Conservation (phyloP, 1,140 invertebrate genomes). For the Drosophila subobscura region DNA sequence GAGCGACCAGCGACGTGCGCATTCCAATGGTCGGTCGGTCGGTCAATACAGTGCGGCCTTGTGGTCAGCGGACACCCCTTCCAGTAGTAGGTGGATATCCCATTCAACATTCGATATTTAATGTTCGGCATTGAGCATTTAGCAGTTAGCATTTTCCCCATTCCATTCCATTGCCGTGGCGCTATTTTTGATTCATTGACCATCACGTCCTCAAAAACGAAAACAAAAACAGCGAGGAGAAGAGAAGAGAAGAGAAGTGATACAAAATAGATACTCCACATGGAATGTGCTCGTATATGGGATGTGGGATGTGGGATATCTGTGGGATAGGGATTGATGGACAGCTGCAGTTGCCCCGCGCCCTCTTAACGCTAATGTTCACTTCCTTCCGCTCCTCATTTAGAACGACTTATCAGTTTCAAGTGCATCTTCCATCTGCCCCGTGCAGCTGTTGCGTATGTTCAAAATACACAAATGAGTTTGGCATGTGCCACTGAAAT, state of each 20-base stretch:
- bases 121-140: neutral
- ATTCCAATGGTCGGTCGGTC: constrained; percentile 27
- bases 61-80: too few species aligned
- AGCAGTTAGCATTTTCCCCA: constrained; percentile 11
- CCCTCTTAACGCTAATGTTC: constrained; percentile 43
- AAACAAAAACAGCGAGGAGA: neutral
- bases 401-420: constrained; percentile 29
- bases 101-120: neutral
- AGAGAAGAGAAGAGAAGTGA: neutral
- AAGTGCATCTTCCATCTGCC: constrained; percentile 44
- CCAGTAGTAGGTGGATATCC: too few species aligned
- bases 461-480: constrained; percentile 76
- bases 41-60: neutral
- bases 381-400: constrained; percentile 71
- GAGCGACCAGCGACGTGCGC: constrained; percentile 27
- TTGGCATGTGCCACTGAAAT: constrained; percentile 68
- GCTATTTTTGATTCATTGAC: constrained; percentile 74
- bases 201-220: constrained; percentile 47
- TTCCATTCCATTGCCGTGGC: constrained; percentile 54
- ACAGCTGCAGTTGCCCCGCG: neutral
- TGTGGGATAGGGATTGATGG: too few species aligned
- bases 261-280: constrained; percentile 27
- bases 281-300: constrained; percentile 1
- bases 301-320: neutral
- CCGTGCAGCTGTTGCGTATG: constrained; percentile 35